phyloP scores from a whole-genome alignment of 2,888 invertebrate genomes.

The Helleia helle region DNA sequence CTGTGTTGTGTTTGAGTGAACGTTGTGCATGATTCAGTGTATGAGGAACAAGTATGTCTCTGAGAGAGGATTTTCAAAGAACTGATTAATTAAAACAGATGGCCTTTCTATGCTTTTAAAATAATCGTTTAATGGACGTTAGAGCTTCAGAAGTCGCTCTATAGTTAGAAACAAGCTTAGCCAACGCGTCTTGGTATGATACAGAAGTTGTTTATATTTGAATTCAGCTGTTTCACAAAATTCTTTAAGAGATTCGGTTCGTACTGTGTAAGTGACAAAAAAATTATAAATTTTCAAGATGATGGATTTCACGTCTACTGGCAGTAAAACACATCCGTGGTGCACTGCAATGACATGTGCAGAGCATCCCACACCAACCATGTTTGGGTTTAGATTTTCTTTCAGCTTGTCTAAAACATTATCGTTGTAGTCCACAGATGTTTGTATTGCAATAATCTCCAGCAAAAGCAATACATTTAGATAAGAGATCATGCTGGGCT shows the following conservation, averaged over 20 bases:
- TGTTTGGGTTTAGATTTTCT: neutral
- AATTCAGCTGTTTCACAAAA: constrained; percentile 16
- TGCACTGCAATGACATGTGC: constrained; percentile 10
- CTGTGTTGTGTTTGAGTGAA: neutral
- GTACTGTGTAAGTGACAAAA: constrained; percentile 17
- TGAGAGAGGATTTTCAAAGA: constrained; percentile 12
- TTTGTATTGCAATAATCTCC: too few species aligned
- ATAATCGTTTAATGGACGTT: constrained; percentile 23
- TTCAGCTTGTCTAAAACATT: neutral
- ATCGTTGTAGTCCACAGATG: neutral
- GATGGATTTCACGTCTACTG: constrained; percentile 8
- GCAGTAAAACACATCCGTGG: constrained; percentile 17
- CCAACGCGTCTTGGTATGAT: constrained; percentile 24
- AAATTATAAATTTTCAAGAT: neutral
- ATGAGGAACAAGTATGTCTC: constrained; percentile 16
- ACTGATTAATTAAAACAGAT: constrained; percentile 14
- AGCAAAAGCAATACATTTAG: too few species aligned
- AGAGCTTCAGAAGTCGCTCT: constrained; percentile 26
- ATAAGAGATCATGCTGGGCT: neutral
- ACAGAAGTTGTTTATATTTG: constrained; percentile 22
- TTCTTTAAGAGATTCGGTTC: constrained; percentile 15
- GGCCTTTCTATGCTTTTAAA: constrained; percentile 18
- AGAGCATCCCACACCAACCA: neutral
- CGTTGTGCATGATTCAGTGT: neutral
- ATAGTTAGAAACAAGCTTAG: constrained; percentile 26